Percentiles rank a stretch among this genome's conserved stretches.
phyloP scores from a whole-genome alignment of 2,113 vertebrate species.

The Myrmecophaga tridactyla region DNA sequence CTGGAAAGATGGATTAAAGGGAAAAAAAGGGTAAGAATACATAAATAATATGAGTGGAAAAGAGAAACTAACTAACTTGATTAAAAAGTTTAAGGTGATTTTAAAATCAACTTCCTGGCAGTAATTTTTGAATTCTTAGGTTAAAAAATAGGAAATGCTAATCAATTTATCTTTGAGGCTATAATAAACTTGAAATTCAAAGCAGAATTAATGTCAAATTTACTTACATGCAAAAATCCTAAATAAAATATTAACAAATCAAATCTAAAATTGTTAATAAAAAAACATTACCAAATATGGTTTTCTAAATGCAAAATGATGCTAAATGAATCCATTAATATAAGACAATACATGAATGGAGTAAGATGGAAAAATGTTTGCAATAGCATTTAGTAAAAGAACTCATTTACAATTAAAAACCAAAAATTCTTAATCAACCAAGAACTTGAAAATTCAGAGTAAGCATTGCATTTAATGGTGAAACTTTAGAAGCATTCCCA shows the following conservation, averaged over 20 bases:
- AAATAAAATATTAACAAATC: slow-evolving; percentile 35
- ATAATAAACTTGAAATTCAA: not conserved
- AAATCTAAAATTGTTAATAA: not conserved
- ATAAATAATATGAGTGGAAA: not conserved
- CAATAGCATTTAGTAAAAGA: slow-evolving; percentile 44
- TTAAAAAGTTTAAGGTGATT: not conserved
- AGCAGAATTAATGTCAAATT: slow-evolving; percentile 16
- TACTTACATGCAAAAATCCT: not conserved
- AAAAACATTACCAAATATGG: not conserved
- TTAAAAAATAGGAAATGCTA: not conserved
- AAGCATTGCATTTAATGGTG: slow-evolving; percentile 59
- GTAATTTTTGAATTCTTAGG: slow-evolving; percentile 15
- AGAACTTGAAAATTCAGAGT: slow-evolving; percentile 53
- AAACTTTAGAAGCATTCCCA: slow-evolving; percentile 64
- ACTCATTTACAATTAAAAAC: slow-evolving; percentile 36
- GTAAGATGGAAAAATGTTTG: not conserved
- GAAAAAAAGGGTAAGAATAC: slow-evolving; percentile 1
- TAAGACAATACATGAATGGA: not conserved
- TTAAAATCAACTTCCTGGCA: not conserved
- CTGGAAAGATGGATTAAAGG: not conserved
- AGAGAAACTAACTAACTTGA: not conserved
- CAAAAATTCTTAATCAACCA: slow-evolving; percentile 31
- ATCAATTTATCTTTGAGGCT: not conserved
- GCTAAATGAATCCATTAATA: not conserved
- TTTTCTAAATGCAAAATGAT: slow-evolving; percentile 29